phyloP scores from a whole-genome alignment of 1,140 invertebrate genomes.

The Aporrectodea caliginosa region DNA sequence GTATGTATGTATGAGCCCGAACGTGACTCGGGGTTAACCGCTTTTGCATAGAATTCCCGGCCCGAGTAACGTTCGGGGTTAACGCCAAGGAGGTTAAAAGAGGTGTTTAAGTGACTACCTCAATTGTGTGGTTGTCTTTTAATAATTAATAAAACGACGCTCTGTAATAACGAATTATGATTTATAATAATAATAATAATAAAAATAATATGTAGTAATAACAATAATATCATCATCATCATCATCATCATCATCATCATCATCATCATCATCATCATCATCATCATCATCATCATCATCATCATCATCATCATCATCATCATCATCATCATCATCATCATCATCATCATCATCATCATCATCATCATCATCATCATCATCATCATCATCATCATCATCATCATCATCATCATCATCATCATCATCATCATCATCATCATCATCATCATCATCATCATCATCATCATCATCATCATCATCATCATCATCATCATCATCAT shows the following conservation, averaged over 20 bases:
- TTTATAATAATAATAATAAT: no score
- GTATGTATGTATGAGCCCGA: no score
- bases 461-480: constrained; percentile 10
- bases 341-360: constrained; percentile 10
- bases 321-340: constrained; percentile 10
- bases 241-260: constrained; percentile 11
- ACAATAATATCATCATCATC: constrained; percentile 6
- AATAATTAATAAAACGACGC: no score
- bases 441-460: constrained; percentile 10
- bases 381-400: constrained; percentile 10
- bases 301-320: constrained; percentile 11
- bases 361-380: constrained; percentile 10
- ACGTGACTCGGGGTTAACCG: no score
- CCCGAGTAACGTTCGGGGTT: no score
- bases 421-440: constrained; percentile 10
- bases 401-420: constrained; percentile 10
- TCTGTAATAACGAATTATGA: no score
- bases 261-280: constrained; percentile 11
- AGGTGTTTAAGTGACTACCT: no score
- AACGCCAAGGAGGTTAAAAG: no score
- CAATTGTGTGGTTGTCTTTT: no score
- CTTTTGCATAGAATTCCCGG: no score
- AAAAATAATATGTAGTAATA: no score
- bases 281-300: constrained; percentile 10
- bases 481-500: constrained; percentile 10